These are phyloP conservation scores for Gallirallus australis DNA, from an alignment of 2,797 vertebrate genomes.

Conservation along the genomic window DNA sequence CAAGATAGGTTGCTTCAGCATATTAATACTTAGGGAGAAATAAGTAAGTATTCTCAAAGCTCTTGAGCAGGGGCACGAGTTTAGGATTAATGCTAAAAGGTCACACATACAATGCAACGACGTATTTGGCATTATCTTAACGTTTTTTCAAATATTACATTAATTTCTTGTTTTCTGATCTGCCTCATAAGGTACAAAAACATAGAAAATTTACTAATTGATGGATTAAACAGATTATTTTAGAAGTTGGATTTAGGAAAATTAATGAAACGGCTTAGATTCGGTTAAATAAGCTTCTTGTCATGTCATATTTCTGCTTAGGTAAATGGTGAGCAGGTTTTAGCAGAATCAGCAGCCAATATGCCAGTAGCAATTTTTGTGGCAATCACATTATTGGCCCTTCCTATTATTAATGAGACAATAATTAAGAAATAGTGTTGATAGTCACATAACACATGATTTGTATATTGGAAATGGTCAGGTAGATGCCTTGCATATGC, in stretches of 20 bases:
- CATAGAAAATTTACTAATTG: neutral
- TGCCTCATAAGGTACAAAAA: neutral
- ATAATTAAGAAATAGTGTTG: slow-evolving; percentile 90
- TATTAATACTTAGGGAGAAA: neutral
- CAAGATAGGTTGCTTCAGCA: neutral
- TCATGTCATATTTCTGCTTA: slow-evolving; percentile 87
- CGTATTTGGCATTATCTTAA: neutral
- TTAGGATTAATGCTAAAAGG: slow-evolving; percentile 14
- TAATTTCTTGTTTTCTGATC: neutral
- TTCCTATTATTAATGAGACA: slow-evolving; percentile 89
- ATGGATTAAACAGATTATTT: slow-evolving; percentile 5
- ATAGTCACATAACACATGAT: slow-evolving; percentile 84
- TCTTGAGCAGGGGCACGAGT: neutral
- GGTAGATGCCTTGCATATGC: slow-evolving; percentile 60
- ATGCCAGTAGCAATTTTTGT: slow-evolving; percentile 79
- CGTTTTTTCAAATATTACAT: neutral
- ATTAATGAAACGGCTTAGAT: slow-evolving; percentile 75
- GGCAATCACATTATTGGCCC: slow-evolving; percentile 82
- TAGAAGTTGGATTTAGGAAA: slow-evolving; percentile 72
- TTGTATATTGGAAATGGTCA: slow-evolving; percentile 51
- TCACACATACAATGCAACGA: neutral
- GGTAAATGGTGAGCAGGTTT: slow-evolving; percentile 84
- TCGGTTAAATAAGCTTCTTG: slow-evolving; percentile 82
- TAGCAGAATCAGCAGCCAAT: slow-evolving; percentile 88
- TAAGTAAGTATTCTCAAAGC: neutral